Percentiles rank a stretch among this genome's conserved stretches.
phyloP scores from a whole-genome alignment of 2,113 vertebrate species.

The Lampris megalopsis region DNA sequence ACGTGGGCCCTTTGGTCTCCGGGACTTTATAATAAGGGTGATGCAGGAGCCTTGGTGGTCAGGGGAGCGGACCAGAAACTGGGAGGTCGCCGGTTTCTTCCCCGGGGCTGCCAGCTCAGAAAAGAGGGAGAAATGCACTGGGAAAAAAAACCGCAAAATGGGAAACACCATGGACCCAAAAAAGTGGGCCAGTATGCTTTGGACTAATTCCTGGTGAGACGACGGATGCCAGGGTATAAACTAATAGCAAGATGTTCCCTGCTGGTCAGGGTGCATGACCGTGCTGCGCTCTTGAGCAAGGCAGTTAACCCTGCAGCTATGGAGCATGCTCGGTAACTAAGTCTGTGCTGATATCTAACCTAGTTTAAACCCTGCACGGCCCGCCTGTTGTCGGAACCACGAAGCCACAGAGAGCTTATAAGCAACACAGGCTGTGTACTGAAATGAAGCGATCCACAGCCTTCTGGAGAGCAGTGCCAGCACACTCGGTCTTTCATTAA shows the following conservation, averaged over 20 bases:
- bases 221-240: neutral
- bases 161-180: constrained; percentile 45
- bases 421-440: neutral
- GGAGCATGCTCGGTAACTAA: neutral
- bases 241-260: neutral
- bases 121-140: constrained; percentile 31
- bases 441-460: neutral
- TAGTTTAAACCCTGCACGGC: too few species aligned
- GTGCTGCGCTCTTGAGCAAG: constrained; percentile 37
- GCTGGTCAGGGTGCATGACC: constrained; percentile 1
- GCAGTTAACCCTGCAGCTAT: constrained; percentile 10
- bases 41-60: too few species aligned
- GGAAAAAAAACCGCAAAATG: constrained; percentile 44
- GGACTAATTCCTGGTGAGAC: constrained; percentile 34
- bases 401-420: too few species aligned
- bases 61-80: constrained; percentile 25
- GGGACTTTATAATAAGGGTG: too few species aligned
- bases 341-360: too few species aligned
- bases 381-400: too few species aligned
- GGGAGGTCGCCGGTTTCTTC: constrained; percentile 47
- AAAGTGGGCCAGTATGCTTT: constrained; percentile 43
- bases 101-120: constrained; percentile 29
- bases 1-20: too few species aligned
- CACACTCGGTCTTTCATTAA: constrained; percentile 26
- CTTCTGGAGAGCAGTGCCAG: neutral